Evolutionary conservation across 2,113 vertebrate genomes (phyloP).

Genomic region (Ptilorrhoa leucosticta): DNA sequence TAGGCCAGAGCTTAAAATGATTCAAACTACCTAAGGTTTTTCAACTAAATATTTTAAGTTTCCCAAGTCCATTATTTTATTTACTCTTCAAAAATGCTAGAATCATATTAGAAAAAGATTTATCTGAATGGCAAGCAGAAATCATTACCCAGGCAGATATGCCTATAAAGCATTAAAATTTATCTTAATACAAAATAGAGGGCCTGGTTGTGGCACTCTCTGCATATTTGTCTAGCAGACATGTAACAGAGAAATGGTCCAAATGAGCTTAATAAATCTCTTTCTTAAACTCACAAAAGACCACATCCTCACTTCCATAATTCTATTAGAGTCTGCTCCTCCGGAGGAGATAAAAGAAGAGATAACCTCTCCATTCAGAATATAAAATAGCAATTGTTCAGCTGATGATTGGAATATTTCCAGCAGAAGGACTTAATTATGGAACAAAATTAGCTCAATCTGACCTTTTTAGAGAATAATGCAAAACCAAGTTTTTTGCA

Average conservation of each 20-base stretch:
- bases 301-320: conserved; percentile 40
- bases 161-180: conserved; percentile 17
- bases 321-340: conserved; percentile 41
- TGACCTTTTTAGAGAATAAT: conserved; percentile 53
- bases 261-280: conserved; percentile 52
- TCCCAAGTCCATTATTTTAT: background rate
- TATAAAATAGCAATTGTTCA: conserved; percentile 50
- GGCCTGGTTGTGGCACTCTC: background rate
- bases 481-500: conserved; percentile 8
- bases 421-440: conserved; percentile 49
- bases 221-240: conserved; percentile 8
- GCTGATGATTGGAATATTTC: conserved; percentile 39
- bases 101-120: background rate
- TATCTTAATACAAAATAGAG: conserved; percentile 2
- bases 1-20: background rate
- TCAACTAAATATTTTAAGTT: background rate
- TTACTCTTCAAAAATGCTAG: background rate
- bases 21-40: background rate
- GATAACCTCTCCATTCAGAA: conserved; percentile 50
- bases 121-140: background rate
- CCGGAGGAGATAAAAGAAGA: conserved; percentile 44
- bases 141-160: conserved; percentile 2
- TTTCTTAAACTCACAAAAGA: conserved; percentile 54
- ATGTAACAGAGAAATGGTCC: conserved; percentile 7
- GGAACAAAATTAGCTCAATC: conserved; percentile 47